A percentile compares a stretch with the other conserved stretches of the same genome.
phyloP scores from a whole-genome alignment of 2,888 invertebrate species.

The Clepsis dumicolana region DNA sequence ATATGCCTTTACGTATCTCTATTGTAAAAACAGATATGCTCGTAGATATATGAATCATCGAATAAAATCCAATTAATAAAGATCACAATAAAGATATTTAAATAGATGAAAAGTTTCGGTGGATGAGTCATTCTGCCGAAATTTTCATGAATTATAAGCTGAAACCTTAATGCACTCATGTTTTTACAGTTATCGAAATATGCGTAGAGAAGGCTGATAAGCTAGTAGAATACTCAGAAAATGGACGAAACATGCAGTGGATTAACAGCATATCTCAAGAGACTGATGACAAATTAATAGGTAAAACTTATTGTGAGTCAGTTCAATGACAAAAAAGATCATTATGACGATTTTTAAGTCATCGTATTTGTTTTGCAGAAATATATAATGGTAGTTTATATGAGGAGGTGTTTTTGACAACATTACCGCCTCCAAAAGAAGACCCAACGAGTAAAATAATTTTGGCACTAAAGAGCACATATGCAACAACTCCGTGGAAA shows the following conservation, averaged over 20 bases:
- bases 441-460: constrained; percentile 75
- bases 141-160: constrained; percentile 2
- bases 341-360: background rate
- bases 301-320: constrained; percentile 50
- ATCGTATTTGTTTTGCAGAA: constrained; percentile 55
- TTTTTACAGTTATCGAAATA: constrained; percentile 78
- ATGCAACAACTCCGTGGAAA: constrained; percentile 75
- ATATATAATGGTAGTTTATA: constrained; percentile 61
- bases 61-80: too few species aligned
- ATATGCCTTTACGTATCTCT: too few species aligned
- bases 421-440: constrained; percentile 73
- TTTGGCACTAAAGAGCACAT: constrained; percentile 75
- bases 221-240: constrained; percentile 66
- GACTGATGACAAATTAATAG: constrained; percentile 70
- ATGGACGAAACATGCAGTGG: constrained; percentile 71
- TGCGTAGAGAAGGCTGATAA: constrained; percentile 64
- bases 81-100: too few species aligned
- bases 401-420: constrained; percentile 70
- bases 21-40: background rate
- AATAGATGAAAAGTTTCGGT: too few species aligned
- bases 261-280: constrained; percentile 63
- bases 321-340: background rate
- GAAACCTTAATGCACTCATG: background rate
- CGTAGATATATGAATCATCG: background rate
- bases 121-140: background rate